Conservation (phyloP, 2,797 vertebrate genomes). For the Phoeniculus purpureus region DNA sequence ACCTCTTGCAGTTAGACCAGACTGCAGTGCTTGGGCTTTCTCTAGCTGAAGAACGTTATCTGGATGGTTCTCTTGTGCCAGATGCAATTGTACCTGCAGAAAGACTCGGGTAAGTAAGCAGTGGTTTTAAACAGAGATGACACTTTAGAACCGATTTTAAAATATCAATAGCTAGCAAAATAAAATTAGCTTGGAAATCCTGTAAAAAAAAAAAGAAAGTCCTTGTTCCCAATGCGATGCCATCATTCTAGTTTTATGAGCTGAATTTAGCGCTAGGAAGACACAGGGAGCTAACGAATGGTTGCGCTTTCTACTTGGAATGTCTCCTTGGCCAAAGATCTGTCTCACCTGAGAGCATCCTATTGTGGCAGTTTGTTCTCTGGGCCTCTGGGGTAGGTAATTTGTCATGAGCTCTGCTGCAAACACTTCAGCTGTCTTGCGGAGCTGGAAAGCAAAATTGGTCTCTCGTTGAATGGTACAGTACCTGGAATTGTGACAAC, state of each 20-base stretch:
- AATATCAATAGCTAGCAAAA: background rate
- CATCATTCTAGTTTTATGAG: background rate
- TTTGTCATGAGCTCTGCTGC: background rate
- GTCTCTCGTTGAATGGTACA: background rate
- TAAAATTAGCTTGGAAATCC: background rate
- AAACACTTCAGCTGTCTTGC: background rate
- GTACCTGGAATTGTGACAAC: background rate
- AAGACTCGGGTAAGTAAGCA: conserved; percentile 14
- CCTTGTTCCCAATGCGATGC: background rate
- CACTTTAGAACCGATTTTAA: background rate
- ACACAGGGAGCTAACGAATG: background rate
- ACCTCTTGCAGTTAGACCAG: conserved; percentile 1
- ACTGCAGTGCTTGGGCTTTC: background rate
- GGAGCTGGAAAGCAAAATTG: background rate
- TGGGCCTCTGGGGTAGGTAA: background rate
- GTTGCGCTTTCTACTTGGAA: background rate
- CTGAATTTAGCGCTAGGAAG: background rate
- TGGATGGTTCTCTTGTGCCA: conserved; percentile 14
- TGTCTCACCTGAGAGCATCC: background rate
- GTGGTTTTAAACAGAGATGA: background rate
- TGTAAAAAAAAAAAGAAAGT: background rate
- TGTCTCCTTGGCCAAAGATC: background rate
- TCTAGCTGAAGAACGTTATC: conserved; percentile 7
- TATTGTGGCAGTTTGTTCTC: background rate
- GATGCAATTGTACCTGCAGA: background rate